Percentiles rank a stretch among this genome's conserved stretches.
Conservation (phyloP, 2,888 invertebrate species). For the Andrena bicolor region DNA sequence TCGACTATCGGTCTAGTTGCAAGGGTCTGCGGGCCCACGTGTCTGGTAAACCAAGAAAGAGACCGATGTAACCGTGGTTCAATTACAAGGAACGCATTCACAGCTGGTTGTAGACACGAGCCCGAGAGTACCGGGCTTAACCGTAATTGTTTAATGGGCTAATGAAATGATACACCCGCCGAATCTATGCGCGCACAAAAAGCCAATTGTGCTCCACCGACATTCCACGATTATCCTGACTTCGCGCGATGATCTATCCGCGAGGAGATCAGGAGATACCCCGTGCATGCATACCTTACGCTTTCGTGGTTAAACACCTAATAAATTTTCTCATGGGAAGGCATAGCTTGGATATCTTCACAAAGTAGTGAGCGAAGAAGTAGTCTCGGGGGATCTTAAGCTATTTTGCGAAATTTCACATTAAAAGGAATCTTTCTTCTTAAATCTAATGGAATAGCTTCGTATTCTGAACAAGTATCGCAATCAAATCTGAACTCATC, state of each 20-base stretch:
- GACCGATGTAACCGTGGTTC: constrained; percentile 57
- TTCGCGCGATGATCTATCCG: constrained; percentile 29
- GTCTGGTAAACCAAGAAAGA: constrained; percentile 53
- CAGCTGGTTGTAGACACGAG: constrained; percentile 72
- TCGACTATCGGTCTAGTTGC: constrained; percentile 14
- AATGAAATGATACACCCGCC: constrained; percentile 81
- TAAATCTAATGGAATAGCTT: neutral
- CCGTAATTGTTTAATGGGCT: constrained; percentile 81
- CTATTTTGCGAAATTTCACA: no score
- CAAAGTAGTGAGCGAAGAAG: no score
- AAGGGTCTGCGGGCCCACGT: constrained; percentile 38
- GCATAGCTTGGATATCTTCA: no score
- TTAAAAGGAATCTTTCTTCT: no score
- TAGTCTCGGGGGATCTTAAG: no score
- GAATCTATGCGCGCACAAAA: constrained; percentile 78
- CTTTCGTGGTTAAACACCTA: neutral
- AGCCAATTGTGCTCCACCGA: constrained; percentile 70
- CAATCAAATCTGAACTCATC: neutral
- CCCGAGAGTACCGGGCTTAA: constrained; percentile 61
- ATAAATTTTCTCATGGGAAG: no score
- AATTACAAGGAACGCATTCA: constrained; percentile 77
- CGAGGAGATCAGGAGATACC: constrained; percentile 22
- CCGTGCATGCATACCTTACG: constrained; percentile 14
- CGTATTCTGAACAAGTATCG: neutral
- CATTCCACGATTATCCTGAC: constrained; percentile 68